Conservation (phyloP, 1,140 invertebrate species). For the Solen grandis region DNA sequence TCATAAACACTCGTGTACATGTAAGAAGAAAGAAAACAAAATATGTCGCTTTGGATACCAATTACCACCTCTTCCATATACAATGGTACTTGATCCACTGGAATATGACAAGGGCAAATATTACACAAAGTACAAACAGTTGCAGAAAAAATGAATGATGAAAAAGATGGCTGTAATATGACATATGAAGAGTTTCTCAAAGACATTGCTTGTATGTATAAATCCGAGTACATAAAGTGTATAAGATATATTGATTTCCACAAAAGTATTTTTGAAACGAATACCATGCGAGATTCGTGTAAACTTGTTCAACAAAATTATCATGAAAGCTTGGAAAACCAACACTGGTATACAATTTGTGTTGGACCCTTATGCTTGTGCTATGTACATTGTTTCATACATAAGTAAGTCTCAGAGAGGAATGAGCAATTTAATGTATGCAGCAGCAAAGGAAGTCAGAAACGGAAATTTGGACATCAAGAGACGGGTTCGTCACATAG, state of each 20-base stretch:
- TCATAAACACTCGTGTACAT: conserved; percentile 63
- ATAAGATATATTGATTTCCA: conserved; percentile 38
- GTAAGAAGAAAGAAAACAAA: conserved; percentile 52
- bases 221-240: conserved; percentile 50
- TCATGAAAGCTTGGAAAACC: too few relatives aligned
- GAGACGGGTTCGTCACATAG: conserved; percentile 58
- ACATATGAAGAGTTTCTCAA: conserved; percentile 20
- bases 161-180: conserved; percentile 39
- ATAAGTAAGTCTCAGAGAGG: conserved; percentile 60
- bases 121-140: conserved; percentile 5
- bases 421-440: too few relatives aligned
- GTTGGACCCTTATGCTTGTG: too few relatives aligned
- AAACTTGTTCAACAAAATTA: conserved; percentile 20
- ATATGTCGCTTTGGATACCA: too few relatives aligned
- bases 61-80: too few relatives aligned
- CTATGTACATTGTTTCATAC: conserved; percentile 60
- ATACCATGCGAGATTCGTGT: conserved; percentile 13
- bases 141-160: conserved; percentile 34
- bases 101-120: conserved; percentile 38
- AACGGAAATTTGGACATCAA: too few relatives aligned
- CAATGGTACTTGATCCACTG: too few relatives aligned
- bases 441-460: too few relatives aligned
- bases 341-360: too few relatives aligned
- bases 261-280: conserved; percentile 53
- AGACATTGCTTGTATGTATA: conserved; percentile 7